Conservation (phyloP, 2,797 vertebrate genomes). For the Thalassophryne amazonica region DNA sequence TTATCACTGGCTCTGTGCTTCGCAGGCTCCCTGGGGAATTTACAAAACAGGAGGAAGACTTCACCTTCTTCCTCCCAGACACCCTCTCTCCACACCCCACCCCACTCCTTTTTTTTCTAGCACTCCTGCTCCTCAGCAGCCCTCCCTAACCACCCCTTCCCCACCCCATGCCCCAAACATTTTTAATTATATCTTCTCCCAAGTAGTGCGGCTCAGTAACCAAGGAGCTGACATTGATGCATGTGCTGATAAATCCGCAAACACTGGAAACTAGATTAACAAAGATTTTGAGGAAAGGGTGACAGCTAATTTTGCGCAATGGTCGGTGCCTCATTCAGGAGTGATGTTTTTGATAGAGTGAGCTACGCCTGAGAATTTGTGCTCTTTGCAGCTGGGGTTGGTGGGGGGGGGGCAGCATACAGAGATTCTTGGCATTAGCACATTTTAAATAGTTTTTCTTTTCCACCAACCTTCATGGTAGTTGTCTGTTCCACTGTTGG, state of each 20-base stretch:
- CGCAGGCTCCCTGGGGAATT: conserved; percentile 78
- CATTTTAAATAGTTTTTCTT: conserved; percentile 73
- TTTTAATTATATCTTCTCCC: conserved; percentile 99
- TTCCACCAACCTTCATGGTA: not conserved
- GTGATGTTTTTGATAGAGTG: conserved; percentile 94
- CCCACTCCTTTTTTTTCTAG: conserved; percentile 25
- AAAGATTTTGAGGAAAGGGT: conserved; percentile 99
- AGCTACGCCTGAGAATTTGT: conserved; percentile 79
- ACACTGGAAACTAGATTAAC: conserved; percentile 99
- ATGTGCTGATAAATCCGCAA: conserved; percentile 99
- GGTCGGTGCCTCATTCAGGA: conserved; percentile 94
- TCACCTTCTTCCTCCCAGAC: conserved; percentile 88
- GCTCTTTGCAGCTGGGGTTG: conserved; percentile 38
- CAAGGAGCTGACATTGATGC: conserved; percentile 99
- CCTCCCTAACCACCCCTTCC: conserved; percentile 52
- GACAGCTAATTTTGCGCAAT: conserved; percentile 99
- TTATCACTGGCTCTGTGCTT: conserved; percentile 86
- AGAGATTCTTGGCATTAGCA: conserved; percentile 75
- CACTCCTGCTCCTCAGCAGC: conserved; percentile 41
- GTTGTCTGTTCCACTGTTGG: conserved; percentile 15
- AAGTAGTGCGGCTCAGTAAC: conserved; percentile 97
- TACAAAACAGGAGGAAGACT: conserved; percentile 75
- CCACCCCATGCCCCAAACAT: conserved; percentile 91
- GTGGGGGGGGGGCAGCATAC: conserved; percentile 30
- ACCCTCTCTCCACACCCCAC: conserved; percentile 62